Evolutionary conservation across 2,888 invertebrate species (phyloP).

Genomic region (Lacanobia oleracea): DNA sequence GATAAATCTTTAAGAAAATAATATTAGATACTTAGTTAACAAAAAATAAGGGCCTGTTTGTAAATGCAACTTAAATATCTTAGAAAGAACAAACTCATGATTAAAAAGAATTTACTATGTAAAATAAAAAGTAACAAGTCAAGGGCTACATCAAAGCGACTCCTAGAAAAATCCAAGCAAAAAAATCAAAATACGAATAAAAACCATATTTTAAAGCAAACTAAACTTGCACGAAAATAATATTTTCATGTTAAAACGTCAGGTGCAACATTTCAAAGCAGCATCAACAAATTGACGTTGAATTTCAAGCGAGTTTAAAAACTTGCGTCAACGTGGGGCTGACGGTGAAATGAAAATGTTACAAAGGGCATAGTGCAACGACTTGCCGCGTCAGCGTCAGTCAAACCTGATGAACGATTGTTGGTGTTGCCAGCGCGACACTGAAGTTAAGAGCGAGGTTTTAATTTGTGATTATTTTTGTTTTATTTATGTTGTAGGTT

Average conservation of each 20-base stretch:
- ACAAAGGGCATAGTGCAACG: conserved; percentile 59
- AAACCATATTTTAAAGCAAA: conserved; percentile 24
- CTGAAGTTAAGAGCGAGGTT: conserved; percentile 30
- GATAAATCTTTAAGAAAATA: not conserved
- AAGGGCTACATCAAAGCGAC: conserved; percentile 11
- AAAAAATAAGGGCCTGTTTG: not conserved
- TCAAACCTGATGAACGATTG: conserved; percentile 66
- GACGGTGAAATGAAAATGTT: conserved; percentile 64
- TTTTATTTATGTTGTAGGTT: not conserved
- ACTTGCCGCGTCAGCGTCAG: conserved; percentile 61
- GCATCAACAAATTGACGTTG: conserved; percentile 63
- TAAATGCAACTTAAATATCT: not conserved
- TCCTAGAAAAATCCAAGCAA: not conserved
- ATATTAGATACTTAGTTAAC: no score
- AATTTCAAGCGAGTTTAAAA: conserved; percentile 64
- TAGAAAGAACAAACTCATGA: no score
- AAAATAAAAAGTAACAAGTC: not conserved
- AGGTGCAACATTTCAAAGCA: conserved; percentile 58
- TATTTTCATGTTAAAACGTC: conserved; percentile 54
- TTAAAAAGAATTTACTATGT: no score
- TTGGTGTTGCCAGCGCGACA: conserved; percentile 39
- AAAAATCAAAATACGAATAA: conserved; percentile 19
- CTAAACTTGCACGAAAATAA: conserved; percentile 49
- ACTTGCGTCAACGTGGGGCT: conserved; percentile 47
- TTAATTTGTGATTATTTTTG: conserved; percentile 8